phyloP scores from a whole-genome alignment of 2,113 vertebrate species.

The Petaurus breviceps region DNA sequence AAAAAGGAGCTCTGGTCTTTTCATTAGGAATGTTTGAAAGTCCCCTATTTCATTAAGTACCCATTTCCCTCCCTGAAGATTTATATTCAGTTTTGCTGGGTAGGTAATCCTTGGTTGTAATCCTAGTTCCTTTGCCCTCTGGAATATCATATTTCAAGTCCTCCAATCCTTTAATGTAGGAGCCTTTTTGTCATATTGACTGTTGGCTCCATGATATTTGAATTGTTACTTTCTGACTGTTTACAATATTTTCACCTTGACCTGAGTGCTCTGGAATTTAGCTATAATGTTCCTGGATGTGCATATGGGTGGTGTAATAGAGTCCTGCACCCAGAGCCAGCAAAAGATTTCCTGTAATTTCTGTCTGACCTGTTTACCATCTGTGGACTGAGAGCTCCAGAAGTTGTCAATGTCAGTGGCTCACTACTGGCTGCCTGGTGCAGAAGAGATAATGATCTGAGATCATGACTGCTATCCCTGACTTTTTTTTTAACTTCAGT shows the following conservation, averaged over 20 bases:
- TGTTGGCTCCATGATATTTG: not conserved
- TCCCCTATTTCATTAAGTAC: not conserved
- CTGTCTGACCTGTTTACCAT: not conserved
- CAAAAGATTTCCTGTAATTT: not conserved
- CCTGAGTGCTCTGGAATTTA: not conserved
- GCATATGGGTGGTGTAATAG: not conserved
- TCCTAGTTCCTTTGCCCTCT: not conserved
- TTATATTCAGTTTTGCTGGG: not conserved
- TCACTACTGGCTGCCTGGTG: not conserved
- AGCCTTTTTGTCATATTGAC: not conserved
- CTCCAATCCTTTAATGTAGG: not conserved
- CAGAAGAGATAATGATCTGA: not conserved
- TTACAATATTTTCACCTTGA: not conserved
- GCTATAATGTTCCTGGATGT: not conserved
- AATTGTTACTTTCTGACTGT: too few relatives aligned
- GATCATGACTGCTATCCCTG: not conserved
- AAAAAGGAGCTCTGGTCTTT: not conserved
- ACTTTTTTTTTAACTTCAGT: not conserved
- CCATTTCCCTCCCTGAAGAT: not conserved
- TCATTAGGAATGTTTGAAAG: not conserved
- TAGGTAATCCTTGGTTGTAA: not conserved
- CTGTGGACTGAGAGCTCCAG: not conserved
- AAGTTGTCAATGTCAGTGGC: not conserved
- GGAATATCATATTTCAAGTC: not conserved
- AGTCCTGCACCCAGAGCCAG: not conserved